Conservation (phyloP, 2,113 vertebrate species). For the Epinephelus moara region DNA sequence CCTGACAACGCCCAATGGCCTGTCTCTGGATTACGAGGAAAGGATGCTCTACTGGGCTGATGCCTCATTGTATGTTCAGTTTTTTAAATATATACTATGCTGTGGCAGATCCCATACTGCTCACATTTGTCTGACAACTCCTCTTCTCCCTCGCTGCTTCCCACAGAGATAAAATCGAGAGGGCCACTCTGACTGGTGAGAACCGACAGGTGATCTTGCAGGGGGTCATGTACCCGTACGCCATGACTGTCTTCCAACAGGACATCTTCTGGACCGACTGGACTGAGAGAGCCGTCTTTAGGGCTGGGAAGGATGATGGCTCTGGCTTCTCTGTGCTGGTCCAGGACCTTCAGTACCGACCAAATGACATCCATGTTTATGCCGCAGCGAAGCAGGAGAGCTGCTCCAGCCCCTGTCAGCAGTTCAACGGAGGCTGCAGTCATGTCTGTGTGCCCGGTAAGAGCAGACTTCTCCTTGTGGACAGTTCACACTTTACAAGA, state of each 20-base stretch:
- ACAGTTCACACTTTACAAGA: too few species aligned
- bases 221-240: constrained; percentile 86
- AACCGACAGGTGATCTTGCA: constrained; percentile 89
- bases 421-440: constrained; percentile 96
- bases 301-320: constrained; percentile 93
- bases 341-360: constrained; percentile 83
- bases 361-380: constrained; percentile 88
- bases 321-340: constrained; percentile 87
- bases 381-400: constrained; percentile 86
- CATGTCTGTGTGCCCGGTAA: constrained; percentile 93
- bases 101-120: background rate
- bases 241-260: constrained; percentile 90
- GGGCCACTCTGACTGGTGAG: constrained; percentile 86
- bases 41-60: constrained; percentile 85
- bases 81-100: background rate
- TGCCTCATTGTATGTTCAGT: constrained; percentile 72
- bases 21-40: constrained; percentile 82
- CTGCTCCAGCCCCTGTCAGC: constrained; percentile 91
- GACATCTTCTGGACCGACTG: constrained; percentile 96
- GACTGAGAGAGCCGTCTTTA: constrained; percentile 86
- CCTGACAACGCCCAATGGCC: constrained; percentile 76
- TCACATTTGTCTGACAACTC: background rate
- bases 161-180: constrained; percentile 91
- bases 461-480: background rate
- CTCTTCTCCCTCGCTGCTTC: background rate